phyloP scores from a whole-genome alignment of 2,888 invertebrate species.

The Schizotus pectinicornis region DNA sequence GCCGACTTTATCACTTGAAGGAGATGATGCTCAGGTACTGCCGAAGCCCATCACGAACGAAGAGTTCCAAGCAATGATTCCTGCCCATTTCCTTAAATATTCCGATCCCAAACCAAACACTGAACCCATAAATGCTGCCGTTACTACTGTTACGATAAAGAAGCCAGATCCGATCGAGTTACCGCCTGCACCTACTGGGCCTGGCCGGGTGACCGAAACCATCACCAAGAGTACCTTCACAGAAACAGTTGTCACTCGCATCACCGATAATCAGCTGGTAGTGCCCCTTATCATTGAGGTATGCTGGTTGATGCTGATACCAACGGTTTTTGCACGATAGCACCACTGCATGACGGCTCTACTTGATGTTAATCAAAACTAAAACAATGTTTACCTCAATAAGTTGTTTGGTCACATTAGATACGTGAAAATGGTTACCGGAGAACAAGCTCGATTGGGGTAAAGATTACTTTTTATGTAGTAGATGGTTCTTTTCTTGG shows the following conservation, averaged over 20 bases:
- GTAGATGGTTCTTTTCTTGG: no score
- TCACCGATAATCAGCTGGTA: constrained; percentile 90
- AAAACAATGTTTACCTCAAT: no score
- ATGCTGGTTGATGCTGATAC: constrained; percentile 54
- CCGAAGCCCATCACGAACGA: constrained; percentile 90
- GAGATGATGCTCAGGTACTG: constrained; percentile 61
- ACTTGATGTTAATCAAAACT: neutral
- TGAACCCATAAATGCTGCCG: constrained; percentile 62
- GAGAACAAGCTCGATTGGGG: no score
- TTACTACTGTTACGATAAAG: constrained; percentile 87
- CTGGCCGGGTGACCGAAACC: constrained; percentile 90
- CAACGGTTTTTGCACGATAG: constrained; percentile 3
- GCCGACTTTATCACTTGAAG: constrained; percentile 62
- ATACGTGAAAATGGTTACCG: no score
- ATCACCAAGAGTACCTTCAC: constrained; percentile 96
- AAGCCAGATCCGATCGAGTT: constrained; percentile 73
- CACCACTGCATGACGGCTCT: neutral
- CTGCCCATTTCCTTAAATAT: constrained; percentile 80
- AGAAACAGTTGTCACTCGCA: constrained; percentile 91
- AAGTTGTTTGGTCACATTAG: no score
- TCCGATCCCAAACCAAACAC: constrained; percentile 31
- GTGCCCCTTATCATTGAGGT: constrained; percentile 90
- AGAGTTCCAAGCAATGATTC: constrained; percentile 95
- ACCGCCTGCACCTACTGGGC: constrained; percentile 82
- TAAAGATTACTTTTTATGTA: no score